Conservation (phyloP, 2,797 vertebrate genomes). For the Myotis planiceps region DNA sequence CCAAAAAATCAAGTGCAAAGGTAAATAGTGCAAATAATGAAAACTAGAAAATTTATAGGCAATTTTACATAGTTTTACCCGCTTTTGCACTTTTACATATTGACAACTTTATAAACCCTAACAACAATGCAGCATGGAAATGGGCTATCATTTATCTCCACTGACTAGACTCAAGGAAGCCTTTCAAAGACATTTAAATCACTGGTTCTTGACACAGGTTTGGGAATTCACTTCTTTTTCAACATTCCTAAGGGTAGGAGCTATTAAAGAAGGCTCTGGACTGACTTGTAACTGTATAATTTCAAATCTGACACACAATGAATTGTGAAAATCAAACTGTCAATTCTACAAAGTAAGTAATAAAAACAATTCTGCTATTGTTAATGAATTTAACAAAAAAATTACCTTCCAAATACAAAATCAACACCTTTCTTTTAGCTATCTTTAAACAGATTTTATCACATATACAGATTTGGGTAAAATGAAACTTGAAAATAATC, state of each 20-base stretch:
- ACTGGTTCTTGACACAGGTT: constrained; percentile 69
- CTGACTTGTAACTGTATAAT: constrained; percentile 41
- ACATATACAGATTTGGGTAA: constrained; percentile 53
- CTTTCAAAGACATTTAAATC: constrained; percentile 74
- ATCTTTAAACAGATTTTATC: constrained; percentile 58
- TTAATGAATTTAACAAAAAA: constrained; percentile 63
- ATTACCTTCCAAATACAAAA: constrained; percentile 63
- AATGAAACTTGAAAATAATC: constrained; percentile 63
- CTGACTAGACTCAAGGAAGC: constrained; percentile 64
- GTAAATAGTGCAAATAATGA: constrained; percentile 80
- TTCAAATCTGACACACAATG: constrained; percentile 65
- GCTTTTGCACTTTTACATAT: constrained; percentile 71
- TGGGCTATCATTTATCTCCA: constrained; percentile 77
- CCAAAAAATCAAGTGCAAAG: constrained; percentile 81
- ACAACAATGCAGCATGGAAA: constrained; percentile 79
- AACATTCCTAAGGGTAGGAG: constrained; percentile 52
- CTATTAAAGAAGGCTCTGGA: constrained; percentile 65
- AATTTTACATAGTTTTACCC: constrained; percentile 74
- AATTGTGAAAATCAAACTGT: constrained; percentile 58
- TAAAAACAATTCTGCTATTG: constrained; percentile 62
- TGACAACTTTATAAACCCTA: constrained; percentile 74
- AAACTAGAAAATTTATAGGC: constrained; percentile 76
- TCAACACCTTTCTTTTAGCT: constrained; percentile 44
- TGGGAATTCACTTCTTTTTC: constrained; percentile 63
- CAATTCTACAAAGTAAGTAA: constrained; percentile 65